Percentiles rank a stretch among this genome's conserved stretches.
phyloP scores from a whole-genome alignment of 2,113 vertebrate species.

The Zeus faber region DNA sequence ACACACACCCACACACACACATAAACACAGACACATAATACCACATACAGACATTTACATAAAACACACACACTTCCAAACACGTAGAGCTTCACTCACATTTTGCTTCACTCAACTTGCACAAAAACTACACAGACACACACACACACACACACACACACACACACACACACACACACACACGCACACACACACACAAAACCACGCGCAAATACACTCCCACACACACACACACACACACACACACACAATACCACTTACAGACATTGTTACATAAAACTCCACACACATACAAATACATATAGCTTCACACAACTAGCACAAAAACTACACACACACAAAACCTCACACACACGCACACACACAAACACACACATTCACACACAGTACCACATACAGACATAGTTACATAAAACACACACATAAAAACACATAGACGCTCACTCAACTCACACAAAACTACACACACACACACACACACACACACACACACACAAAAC shows the following conservation, averaged over 20 bases:
- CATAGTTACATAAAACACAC: not conserved
- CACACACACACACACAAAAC: not conserved
- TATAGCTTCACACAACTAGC: not conserved
- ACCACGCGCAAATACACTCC: not conserved
- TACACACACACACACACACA: not conserved
- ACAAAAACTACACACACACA: not conserved
- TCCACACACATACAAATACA: not conserved
- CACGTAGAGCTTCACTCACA: no score
- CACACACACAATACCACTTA: not conserved
- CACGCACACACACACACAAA: not conserved
- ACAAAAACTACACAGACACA: not conserved
- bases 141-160: not conserved
- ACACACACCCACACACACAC: no score
- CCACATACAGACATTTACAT: no score
- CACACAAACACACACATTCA: slow-evolving; percentile 20
- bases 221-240: not conserved
- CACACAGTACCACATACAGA: not conserved
- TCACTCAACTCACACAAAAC: not conserved
- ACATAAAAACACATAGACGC: not conserved
- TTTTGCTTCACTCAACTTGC: no score
- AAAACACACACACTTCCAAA: no score
- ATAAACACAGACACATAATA: no score
- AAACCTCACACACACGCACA: not conserved
- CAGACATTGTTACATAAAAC: no score
- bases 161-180: not conserved